Conservation (phyloP, 2,797 vertebrate genomes). For the Cyprinella venusta region DNA sequence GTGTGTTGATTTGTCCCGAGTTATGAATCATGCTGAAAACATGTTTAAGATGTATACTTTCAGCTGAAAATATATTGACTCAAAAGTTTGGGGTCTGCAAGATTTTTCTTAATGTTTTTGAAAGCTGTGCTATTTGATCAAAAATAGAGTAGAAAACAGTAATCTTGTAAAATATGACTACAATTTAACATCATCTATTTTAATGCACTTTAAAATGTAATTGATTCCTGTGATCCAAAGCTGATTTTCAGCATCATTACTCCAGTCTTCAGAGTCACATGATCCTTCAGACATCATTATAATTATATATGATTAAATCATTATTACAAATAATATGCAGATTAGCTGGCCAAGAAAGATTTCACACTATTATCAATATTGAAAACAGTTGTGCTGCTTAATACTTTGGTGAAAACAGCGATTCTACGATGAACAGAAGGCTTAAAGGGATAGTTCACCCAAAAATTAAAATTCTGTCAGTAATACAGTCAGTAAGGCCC, state of each 20-base stretch:
- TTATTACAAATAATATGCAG: background rate
- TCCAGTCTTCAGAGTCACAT: background rate
- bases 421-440: no score
- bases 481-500: no score
- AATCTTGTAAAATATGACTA: background rate
- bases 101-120: background rate
- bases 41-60: background rate
- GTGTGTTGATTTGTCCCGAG: slow-evolving; percentile 16
- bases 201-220: no score
- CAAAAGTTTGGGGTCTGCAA: background rate
- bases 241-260: background rate
- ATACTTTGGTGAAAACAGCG: no score
- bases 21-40: background rate
- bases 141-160: background rate
- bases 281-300: background rate
- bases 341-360: background rate
- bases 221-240: background rate
- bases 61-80: background rate
- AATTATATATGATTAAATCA: no score
- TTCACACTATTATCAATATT: background rate
- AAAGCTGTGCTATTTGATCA: background rate
- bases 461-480: no score
- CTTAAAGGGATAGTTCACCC: no score
- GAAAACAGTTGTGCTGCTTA: background rate
- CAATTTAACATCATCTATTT: no score